Evolutionary conservation across 2,113 vertebrate species (phyloP), one percentile per base, ranked within the genome.

Genomic region (Archilochus colubris): DNA sequence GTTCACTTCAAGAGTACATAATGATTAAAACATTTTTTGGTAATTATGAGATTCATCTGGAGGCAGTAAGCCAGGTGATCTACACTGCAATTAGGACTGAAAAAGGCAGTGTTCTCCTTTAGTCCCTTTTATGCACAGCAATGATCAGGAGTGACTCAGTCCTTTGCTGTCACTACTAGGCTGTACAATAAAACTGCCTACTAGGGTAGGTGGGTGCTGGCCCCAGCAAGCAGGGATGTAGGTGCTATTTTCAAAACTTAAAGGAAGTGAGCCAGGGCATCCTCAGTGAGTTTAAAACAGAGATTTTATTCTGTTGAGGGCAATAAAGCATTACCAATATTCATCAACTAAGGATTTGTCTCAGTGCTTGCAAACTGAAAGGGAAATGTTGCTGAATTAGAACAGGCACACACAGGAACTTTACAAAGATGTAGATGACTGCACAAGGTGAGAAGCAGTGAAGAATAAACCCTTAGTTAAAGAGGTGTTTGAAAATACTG

Each of bases 1-100:
- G n/a, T 74, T 95, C 93, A 82, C 87, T 96, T 90, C 90, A 80
- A 82, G 58, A 91, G 81, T 86, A 90, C 76, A 90, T 95, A 83
- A 89, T 94, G 94, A 95, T 97, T 97, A 97, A 96, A 96, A 96
- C 82, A 93, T 96, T 95, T 94, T 86, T 86, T 88, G 50, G 51
- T 83, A 97, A 95, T 97, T 95, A 96, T 78, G 73, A 93, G 51
- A 88, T 89, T 94, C 86, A 95, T 67, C 69, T 92, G 68, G 66
- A 91, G 79, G 53, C 90, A 94, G 46, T 89, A 94, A 97, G 95
- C 69, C 93, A 97, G 96, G 97, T 97, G 92, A 97, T 93, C 78
- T 88, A 73, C 51, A 89, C 78, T 95, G 92, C 80, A 95, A 97
- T 97, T 97, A 97, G 88, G 55, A 72, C 31, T 94, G 59, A 62